Percentiles rank a stretch among this genome's conserved stretches.
phyloP scores from a whole-genome alignment of 1,140 invertebrate genomes.

The Neelides sp. region DNA sequence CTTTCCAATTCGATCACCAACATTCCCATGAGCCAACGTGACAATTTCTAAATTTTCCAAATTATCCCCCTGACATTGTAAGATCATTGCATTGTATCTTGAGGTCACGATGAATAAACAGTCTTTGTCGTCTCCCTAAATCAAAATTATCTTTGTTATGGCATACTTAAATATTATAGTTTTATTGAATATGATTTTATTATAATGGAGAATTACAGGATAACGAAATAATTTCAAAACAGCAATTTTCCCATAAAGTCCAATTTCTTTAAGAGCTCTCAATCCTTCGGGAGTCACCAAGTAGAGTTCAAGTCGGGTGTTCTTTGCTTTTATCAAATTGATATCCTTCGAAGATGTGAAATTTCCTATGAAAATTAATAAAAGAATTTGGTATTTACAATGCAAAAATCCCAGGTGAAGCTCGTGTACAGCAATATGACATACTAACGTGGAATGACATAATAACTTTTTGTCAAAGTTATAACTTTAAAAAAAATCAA shows the following conservation, averaged over 20 bases:
- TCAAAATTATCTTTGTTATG: conserved; percentile 30
- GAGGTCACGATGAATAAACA: conserved; percentile 84
- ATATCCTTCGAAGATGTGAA: conserved; percentile 87
- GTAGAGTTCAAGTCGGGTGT: conserved; percentile 89
- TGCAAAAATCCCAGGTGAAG: no score
- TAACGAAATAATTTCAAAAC: conserved; percentile 89
- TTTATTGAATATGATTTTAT: background rate
- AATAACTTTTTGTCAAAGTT: no score
- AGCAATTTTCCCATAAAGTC: conserved; percentile 87
- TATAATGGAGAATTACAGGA: conserved; percentile 46
- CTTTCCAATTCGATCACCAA: conserved; percentile 77
- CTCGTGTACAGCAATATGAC: no score
- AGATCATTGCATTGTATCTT: conserved; percentile 91
- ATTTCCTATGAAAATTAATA: conserved; percentile 54
- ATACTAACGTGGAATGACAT: no score
- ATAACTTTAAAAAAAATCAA: no score
- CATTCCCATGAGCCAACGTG: conserved; percentile 92
- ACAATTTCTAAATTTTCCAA: conserved; percentile 69
- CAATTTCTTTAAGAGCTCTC: conserved; percentile 84
- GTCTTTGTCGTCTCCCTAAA: conserved; percentile 84
- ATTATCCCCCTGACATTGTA: conserved; percentile 71
- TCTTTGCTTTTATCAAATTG: conserved; percentile 91
- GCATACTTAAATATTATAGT: background rate
- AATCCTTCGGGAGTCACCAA: conserved; percentile 92
- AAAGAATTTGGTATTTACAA: no score